A percentile compares a stretch with the other conserved stretches of the same genome.
Evolutionary conservation across 2,797 vertebrate genomes (phyloP).

Genomic region (Cirrhinus molitorella): DNA sequence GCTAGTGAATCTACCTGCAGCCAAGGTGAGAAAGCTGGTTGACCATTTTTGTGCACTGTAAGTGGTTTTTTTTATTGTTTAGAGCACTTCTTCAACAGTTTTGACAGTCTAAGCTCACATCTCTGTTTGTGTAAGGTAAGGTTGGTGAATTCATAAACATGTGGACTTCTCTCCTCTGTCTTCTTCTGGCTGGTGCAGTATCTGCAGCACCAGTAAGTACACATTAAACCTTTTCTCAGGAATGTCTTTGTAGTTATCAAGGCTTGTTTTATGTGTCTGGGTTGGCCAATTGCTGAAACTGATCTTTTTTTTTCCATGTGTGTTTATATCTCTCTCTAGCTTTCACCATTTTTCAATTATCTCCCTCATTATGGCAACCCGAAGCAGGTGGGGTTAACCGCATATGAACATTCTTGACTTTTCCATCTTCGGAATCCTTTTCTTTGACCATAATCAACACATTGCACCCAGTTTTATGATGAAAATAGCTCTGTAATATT

Average conservation of each 20-base stretch:
- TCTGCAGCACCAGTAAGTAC: slow-evolving; percentile 77
- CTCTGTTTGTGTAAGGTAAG: slow-evolving; percentile 56
- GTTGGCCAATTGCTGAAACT: neutral
- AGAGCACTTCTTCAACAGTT: neutral
- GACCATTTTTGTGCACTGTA: neutral
- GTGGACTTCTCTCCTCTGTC: slow-evolving; percentile 72
- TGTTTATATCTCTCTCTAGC: slow-evolving; percentile 56
- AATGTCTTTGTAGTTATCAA: neutral
- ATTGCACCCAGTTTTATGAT: slow-evolving; percentile 5
- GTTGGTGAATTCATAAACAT: slow-evolving; percentile 65
- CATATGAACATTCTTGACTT: slow-evolving; percentile 67
- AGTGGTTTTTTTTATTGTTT: neutral
- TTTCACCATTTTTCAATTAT: slow-evolving; percentile 74
- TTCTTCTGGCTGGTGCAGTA: slow-evolving; percentile 72
- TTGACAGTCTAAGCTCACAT: neutral
- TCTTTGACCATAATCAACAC: slow-evolving; percentile 28
- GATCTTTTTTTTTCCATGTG: neutral
- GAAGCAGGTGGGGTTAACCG: slow-evolving; percentile 63
- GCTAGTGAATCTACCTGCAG: slow-evolving; percentile 1
- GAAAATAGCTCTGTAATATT: slow-evolving; percentile 34
- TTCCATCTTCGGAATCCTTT: slow-evolving; percentile 14
- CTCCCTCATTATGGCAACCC: slow-evolving; percentile 72
- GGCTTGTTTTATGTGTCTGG: slow-evolving; percentile 10
- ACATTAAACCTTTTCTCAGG: neutral
- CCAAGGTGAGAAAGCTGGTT: slow-evolving; percentile 28